A percentile compares a stretch with the other conserved stretches of the same genome.
Conservation (phyloP, 92 coral and sea anemone genomes). For the Muricea muricata region DNA sequence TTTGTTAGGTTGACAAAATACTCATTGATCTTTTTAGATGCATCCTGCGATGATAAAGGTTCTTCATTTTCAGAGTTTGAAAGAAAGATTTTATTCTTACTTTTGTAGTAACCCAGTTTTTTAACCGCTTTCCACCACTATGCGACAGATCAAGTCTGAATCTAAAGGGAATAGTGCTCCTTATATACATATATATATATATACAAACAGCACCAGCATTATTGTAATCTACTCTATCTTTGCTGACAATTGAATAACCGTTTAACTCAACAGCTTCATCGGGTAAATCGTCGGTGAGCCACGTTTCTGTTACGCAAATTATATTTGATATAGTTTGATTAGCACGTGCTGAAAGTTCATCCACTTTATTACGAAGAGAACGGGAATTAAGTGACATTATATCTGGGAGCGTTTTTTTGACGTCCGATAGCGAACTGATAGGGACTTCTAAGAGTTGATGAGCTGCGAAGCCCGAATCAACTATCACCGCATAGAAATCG, state of each 20-base stretch:
- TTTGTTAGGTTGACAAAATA: slow-evolving; percentile 12
- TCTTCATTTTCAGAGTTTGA: slow-evolving; percentile 14
- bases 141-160: background rate
- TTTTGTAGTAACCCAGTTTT: background rate
- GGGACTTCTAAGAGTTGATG: no score
- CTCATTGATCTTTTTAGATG: background rate
- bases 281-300: slow-evolving; percentile 17
- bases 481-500: no score
- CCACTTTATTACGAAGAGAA: slow-evolving; percentile 30
- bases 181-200: no score
- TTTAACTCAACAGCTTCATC: slow-evolving; percentile 16
- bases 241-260: slow-evolving; percentile 21
- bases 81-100: background rate
- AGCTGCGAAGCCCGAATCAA: no score
- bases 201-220: slow-evolving; percentile 31
- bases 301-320: slow-evolving; percentile 17
- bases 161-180: background rate
- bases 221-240: slow-evolving; percentile 31
- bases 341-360: no score
- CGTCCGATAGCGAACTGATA: background rate
- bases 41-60: slow-evolving; percentile 17
- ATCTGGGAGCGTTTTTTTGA: slow-evolving; percentile 30
- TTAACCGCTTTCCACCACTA: background rate
- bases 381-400: slow-evolving; percentile 27
- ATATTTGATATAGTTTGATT: slow-evolving; percentile 19